Evolutionary conservation across 2,888 invertebrate genomes (phyloP).

Genomic region (Meteorus colon): DNA sequence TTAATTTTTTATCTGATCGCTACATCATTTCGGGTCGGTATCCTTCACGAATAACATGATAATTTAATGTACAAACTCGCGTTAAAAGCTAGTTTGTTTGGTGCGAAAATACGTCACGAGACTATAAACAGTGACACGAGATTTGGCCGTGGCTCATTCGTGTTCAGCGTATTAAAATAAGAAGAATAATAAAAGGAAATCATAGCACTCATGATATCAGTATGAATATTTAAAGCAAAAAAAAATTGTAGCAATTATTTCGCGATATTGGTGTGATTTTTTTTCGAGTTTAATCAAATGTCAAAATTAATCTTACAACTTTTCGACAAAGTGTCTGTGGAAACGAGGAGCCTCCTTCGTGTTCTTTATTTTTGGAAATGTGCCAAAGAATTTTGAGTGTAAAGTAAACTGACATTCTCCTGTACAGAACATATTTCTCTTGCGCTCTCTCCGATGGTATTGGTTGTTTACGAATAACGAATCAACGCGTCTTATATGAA

Average conservation of each 20-base stretch:
- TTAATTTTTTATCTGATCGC: background rate
- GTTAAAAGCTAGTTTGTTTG: constrained; percentile 16
- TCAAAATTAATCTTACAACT: background rate
- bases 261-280: background rate
- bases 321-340: background rate
- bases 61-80: constrained; percentile 33
- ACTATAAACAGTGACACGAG: constrained; percentile 35
- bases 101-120: constrained; percentile 21
- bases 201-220: too few species aligned
- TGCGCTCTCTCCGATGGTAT: background rate
- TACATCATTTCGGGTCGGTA: background rate
- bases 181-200: background rate
- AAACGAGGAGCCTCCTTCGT: background rate
- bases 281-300: background rate
- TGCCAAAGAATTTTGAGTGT: constrained; percentile 3
- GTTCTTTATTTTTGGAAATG: background rate
- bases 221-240: too few species aligned
- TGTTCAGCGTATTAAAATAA: background rate
- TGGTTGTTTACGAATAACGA: background rate
- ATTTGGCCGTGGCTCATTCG: constrained; percentile 24
- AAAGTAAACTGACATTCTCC: background rate
- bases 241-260: too few species aligned
- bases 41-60: constrained; percentile 19
- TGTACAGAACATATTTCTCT: background rate
- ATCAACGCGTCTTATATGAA: constrained; percentile 18